Evolutionary conservation across 2,888 invertebrate species (phyloP).

Genomic region (Aethes cnicana): DNA sequence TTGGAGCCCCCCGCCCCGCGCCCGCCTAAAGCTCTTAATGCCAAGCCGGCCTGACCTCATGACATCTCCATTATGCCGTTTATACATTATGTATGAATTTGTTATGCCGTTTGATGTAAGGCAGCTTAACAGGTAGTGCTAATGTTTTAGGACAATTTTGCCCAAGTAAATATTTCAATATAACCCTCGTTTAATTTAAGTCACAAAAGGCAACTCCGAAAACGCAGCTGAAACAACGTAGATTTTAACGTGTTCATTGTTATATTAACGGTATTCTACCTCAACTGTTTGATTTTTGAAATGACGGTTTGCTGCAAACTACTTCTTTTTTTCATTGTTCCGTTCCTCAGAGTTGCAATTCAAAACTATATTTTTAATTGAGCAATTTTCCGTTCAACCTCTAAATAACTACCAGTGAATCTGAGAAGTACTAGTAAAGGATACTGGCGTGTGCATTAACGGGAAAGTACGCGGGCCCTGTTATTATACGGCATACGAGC

Average conservation of each 20-base stretch:
- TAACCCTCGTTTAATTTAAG: constrained; percentile 10
- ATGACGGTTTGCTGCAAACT: no score
- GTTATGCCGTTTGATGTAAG: constrained; percentile 82
- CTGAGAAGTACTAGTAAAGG: constrained; percentile 29
- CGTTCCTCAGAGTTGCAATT: not conserved
- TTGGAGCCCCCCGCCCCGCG: constrained; percentile 55
- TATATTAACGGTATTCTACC: no score
- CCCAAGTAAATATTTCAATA: constrained; percentile 40
- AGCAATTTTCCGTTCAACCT: not conserved
- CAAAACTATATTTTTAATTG: not conserved
- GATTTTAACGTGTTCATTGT: not conserved
- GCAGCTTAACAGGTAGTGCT: constrained; percentile 78
- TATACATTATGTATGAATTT: constrained; percentile 82
- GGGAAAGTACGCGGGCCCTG: constrained; percentile 1
- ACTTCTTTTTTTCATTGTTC: no score
- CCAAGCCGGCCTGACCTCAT: constrained; percentile 79
- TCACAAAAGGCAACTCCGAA: not conserved
- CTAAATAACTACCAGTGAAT: constrained; percentile 9
- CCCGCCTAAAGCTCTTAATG: constrained; percentile 79
- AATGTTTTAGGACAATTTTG: constrained; percentile 65
- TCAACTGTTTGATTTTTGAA: no score
- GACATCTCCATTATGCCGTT: constrained; percentile 80
- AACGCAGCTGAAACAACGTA: constrained; percentile 1
- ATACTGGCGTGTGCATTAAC: constrained; percentile 29
- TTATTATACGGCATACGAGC: not conserved